phyloP scores from a whole-genome alignment of 1,140 invertebrate species.

The Drosophila eugracilis region DNA sequence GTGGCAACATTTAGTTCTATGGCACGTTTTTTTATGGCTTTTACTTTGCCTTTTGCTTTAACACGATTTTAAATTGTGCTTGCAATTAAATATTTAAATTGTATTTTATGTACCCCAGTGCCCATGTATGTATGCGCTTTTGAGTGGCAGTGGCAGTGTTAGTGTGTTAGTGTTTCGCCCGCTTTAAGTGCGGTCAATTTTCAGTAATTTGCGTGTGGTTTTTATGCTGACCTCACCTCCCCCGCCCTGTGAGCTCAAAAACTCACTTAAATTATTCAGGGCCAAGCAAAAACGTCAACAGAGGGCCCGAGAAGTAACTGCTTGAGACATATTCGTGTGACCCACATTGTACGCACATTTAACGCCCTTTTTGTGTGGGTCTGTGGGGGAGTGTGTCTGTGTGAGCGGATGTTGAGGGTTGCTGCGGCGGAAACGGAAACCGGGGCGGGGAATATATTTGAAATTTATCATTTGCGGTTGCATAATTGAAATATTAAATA shows the following conservation, averaged over 20 bases:
- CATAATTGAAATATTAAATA: conserved; percentile 79
- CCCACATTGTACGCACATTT: conserved; percentile 52
- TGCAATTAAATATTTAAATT: conserved; percentile 79
- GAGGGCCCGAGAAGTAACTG: not conserved
- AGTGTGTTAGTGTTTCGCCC: conserved; percentile 15
- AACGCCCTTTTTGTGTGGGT: conserved; percentile 6
- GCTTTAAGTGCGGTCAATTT: conserved; percentile 76
- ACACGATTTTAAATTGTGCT: conserved; percentile 57
- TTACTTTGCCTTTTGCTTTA: conserved; percentile 50
- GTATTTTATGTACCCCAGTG: conserved; percentile 44
- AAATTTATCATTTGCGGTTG: conserved; percentile 68
- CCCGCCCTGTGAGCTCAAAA: conserved; percentile 39
- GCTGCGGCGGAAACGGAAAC: conserved; percentile 14
- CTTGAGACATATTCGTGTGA: conserved; percentile 69
- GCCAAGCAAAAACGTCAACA: conserved; percentile 19
- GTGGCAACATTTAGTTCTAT: conserved; percentile 42
- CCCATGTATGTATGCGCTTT: not conserved
- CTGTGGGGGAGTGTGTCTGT: conserved; percentile 9
- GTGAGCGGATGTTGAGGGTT: conserved; percentile 11
- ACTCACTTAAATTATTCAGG: conserved; percentile 68
- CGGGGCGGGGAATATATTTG: conserved; percentile 24
- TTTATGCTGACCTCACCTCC: conserved; percentile 65
- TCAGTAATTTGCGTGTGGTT: conserved; percentile 69
- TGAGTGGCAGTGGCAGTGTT: conserved; percentile 18
- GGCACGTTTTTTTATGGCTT: conserved; percentile 49